Base-by-base conservation (phyloP, 2,888 invertebrate species). In the Standfussiana lucernea region DNA sequence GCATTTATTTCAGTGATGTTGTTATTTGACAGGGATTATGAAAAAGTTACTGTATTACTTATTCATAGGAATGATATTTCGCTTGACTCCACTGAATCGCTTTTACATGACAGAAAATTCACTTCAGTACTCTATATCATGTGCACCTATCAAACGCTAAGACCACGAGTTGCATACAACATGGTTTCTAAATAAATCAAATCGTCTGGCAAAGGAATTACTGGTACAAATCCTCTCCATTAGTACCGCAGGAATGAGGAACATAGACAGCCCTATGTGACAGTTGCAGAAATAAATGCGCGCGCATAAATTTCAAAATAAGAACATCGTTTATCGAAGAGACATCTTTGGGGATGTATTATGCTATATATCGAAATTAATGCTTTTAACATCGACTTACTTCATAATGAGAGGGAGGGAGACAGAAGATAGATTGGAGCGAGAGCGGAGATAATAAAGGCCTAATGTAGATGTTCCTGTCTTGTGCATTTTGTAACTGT, bases 281-380 rank as follows among this genome's bases (percentile, higher is more conserved):
- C 90, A 90, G 89, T 86, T 89, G 86, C 87, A 91, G 91, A 91
- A 87, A 87, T 91, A 90, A 91, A 91, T 89, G 91, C 86, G 83
- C 86, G 88, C 86, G 91, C 92, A 94, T 94, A 94, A 93, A 94
- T 94, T 93, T 92, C 89, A 89, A 92, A 93, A 95, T 93, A 91
- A 90, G 90, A 93, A 92, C 93, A 94, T 93, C 92, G 90, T 91
- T 92, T 88, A 89, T 88, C 84, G 77, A 77, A 68, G 81, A 84
- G 88, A 88, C 84, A 88, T 86, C 84, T 87, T 86, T 79, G 70
- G 85, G 76, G 79, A 80, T 88, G 81, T 88, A 86, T 80, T 75
- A 75, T 75, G 71, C 68, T 86, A 72, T 80, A 73, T 68, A 62
- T 74, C 70, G 72, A 77, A 81, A 79, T 84, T 72, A 80, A 84